Percentiles rank a stretch among this genome's conserved stretches.
Conservation (phyloP, 2,888 invertebrate genomes). For the Nephrotoma flavescens region DNA sequence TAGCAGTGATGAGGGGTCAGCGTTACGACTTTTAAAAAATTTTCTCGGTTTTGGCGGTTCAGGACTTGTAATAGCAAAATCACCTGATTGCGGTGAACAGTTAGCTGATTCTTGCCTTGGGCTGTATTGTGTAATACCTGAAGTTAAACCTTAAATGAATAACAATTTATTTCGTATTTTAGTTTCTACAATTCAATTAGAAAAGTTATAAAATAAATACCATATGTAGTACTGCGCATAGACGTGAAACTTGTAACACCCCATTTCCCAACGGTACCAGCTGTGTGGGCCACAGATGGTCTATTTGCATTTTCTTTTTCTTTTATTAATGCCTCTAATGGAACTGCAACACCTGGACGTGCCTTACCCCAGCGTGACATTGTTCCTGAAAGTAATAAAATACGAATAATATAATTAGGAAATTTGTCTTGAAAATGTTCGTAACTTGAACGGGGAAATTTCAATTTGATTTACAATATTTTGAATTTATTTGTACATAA, state of each 20-base stretch:
- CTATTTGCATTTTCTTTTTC: slow-evolving; percentile 68
- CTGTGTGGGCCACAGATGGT: slow-evolving; percentile 76
- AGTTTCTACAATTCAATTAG: not conserved
- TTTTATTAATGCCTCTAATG: slow-evolving; percentile 46
- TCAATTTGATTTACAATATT: too few species aligned
- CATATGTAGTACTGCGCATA: slow-evolving; percentile 40
- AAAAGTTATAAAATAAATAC: not conserved
- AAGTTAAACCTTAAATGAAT: slow-evolving; percentile 1
- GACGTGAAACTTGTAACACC: slow-evolving; percentile 89
- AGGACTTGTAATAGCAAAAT: slow-evolving; percentile 14
- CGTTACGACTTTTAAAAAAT: slow-evolving; percentile 77
- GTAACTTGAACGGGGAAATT: too few species aligned
- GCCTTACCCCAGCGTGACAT: slow-evolving; percentile 52
- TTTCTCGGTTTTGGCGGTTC: slow-evolving; percentile 64
- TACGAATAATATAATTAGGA: not conserved
- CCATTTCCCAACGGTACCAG: slow-evolving; percentile 88
- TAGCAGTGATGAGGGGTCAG: slow-evolving; percentile 34
- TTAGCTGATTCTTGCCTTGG: slow-evolving; percentile 7
- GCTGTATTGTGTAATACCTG: slow-evolving; percentile 6
- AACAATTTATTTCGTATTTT: not conserved
- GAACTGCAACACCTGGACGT: slow-evolving; percentile 44
- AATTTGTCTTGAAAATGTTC: not conserved
- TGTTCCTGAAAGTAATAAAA: not conserved
- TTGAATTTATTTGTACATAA: too few species aligned
- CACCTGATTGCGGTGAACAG: slow-evolving; percentile 6